phyloP scores from a whole-genome alignment of 2,888 invertebrate species.

The Linnaemya vulpina region DNA sequence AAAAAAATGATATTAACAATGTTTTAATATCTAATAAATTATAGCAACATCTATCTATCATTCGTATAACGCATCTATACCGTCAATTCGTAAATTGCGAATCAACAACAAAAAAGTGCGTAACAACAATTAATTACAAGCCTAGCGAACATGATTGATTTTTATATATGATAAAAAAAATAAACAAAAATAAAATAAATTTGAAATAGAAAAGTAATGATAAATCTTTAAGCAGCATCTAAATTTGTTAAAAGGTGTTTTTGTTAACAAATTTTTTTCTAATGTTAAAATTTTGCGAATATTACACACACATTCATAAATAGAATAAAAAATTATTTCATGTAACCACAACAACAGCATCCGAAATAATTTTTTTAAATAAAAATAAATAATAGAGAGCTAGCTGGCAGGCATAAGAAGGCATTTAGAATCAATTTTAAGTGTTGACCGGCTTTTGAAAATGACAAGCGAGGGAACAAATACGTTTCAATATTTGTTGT shows the following conservation, averaged over 20 bases:
- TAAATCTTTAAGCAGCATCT: constrained; percentile 61
- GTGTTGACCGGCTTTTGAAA: constrained; percentile 67
- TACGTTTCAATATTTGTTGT: constrained; percentile 54
- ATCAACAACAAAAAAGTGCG: constrained; percentile 53
- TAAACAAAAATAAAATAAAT: constrained; percentile 1
- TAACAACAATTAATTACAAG: constrained; percentile 72
- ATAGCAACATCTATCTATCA: constrained; percentile 27
- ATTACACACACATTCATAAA: neutral
- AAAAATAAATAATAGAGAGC: constrained; percentile 34
- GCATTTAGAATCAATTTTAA: constrained; percentile 61
- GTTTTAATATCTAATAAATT: constrained; percentile 48
- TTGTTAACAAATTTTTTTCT: constrained; percentile 69
- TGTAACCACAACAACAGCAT: constrained; percentile 23
- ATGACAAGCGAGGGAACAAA: constrained; percentile 70
- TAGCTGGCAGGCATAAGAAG: constrained; percentile 27
- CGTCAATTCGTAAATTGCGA: constrained; percentile 37
- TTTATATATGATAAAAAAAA: constrained; percentile 41
- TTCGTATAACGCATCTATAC: constrained; percentile 23
- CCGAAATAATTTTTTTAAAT: constrained; percentile 56
- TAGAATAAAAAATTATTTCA: neutral
- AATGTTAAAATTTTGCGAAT: constrained; percentile 33
- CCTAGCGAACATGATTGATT: constrained; percentile 71
- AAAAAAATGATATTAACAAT: constrained; percentile 52
- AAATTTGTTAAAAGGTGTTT: constrained; percentile 72
- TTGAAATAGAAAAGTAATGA: constrained; percentile 19